These are phyloP conservation scores for Serripes groenlandicus DNA, from an alignment of 2,888 invertebrate species.

Conservation along the genomic window DNA sequence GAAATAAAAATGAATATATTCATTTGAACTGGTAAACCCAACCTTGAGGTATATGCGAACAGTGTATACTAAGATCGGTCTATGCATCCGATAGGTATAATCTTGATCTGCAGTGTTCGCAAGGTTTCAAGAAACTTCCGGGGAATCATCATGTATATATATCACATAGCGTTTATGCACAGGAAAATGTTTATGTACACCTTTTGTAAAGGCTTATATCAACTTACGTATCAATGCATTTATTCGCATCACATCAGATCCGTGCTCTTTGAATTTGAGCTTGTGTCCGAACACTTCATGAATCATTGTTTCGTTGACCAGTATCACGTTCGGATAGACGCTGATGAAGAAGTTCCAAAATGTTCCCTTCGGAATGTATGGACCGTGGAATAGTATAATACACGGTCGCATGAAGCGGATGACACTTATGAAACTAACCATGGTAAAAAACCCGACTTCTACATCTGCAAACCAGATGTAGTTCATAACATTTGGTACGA, in stretches of 20 bases:
- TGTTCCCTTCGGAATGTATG: conserved; percentile 61
- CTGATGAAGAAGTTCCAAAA: conserved; percentile 68
- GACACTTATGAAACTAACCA: conserved; percentile 69
- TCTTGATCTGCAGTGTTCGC: too few relatives aligned
- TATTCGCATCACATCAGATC: conserved; percentile 69
- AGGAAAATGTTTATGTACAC: too few relatives aligned
- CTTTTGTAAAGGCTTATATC: too few relatives aligned
- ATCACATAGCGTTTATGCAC: too few relatives aligned
- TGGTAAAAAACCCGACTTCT: conserved; percentile 54
- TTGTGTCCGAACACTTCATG: conserved; percentile 55
- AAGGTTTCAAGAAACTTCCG: too few relatives aligned
- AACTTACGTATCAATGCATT: conserved; percentile 27
- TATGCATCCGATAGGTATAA: too few relatives aligned
- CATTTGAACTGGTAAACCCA: too few relatives aligned
- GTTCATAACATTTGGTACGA: conserved; percentile 68
- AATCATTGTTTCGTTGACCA: conserved; percentile 51
- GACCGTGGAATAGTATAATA: conserved; percentile 70
- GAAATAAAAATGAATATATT: too few relatives aligned
- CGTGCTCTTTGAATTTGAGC: conserved; percentile 62
- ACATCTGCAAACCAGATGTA: conserved; percentile 61
- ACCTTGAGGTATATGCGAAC: too few relatives aligned
- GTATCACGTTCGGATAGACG: conserved; percentile 65
- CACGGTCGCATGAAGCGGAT: conserved; percentile 69
- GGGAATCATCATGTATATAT: too few relatives aligned
- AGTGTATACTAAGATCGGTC: too few relatives aligned